These are phyloP conservation scores for Trinorchestia longiramus DNA, from an alignment of 1,140 invertebrate genomes.

Conservation along the genomic window DNA sequence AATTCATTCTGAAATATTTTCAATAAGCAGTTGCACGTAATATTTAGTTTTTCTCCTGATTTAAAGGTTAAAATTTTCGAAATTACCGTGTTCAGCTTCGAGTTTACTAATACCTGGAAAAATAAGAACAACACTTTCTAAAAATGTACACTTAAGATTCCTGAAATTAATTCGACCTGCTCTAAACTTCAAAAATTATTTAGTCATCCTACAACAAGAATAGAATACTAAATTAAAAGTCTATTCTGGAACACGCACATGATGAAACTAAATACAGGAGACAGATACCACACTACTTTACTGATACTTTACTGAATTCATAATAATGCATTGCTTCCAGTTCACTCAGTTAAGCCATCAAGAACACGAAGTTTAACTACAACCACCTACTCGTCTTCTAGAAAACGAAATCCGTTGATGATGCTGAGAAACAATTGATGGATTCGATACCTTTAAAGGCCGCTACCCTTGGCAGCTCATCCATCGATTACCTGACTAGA, in stretches of 20 bases:
- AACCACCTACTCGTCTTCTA: background rate
- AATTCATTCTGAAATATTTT: too few relatives aligned
- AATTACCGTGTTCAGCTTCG: too few relatives aligned
- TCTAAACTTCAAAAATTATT: background rate
- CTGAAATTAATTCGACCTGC: too few relatives aligned
- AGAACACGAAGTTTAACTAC: background rate
- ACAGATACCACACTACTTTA: too few relatives aligned
- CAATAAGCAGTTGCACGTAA: too few relatives aligned
- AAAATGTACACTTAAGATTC: too few relatives aligned
- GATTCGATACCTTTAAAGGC: background rate
- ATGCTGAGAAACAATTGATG: background rate
- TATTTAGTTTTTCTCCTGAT: too few relatives aligned
- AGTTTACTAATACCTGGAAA: too few relatives aligned
- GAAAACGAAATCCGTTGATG: background rate
- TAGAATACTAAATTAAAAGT: background rate
- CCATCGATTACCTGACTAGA: conserved; percentile 4
- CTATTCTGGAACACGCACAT: background rate
- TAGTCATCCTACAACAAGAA: background rate
- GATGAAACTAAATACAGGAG: background rate
- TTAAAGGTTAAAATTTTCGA: too few relatives aligned
- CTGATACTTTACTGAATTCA: too few relatives aligned
- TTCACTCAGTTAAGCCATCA: background rate
- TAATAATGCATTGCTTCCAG: background rate
- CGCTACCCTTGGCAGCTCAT: conserved; percentile 13
- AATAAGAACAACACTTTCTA: too few relatives aligned